Conservation (phyloP, 2,113 vertebrate species). For the Lycaon pictus region DNA sequence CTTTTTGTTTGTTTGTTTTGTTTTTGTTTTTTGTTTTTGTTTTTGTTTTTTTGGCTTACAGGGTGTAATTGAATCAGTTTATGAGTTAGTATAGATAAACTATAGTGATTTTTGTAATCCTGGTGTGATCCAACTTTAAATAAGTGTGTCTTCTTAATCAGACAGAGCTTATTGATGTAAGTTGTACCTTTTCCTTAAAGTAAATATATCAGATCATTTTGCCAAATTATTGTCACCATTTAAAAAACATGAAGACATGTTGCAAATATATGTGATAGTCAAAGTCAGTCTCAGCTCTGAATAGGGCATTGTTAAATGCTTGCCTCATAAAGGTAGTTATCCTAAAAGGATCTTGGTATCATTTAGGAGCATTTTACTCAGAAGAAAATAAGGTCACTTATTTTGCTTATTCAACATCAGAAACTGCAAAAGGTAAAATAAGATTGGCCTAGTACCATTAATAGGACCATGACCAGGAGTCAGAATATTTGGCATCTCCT, state of each 20-base stretch:
- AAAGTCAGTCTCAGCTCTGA: conserved; percentile 14
- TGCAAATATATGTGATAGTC: conserved; percentile 44
- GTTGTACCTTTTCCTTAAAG: not conserved
- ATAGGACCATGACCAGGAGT: not conserved
- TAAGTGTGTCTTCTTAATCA: conserved; percentile 11
- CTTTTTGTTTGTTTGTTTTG: not conserved
- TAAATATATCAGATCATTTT: conserved; percentile 18
- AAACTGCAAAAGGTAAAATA: conserved; percentile 41
- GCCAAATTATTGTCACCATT: conserved; percentile 12
- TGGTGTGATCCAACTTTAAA: conserved; percentile 23
- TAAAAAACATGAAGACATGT: conserved; percentile 40
- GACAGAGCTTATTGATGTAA: not conserved
- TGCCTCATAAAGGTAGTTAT: not conserved
- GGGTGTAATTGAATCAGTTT: not conserved
- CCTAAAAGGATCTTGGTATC: not conserved
- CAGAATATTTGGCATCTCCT: conserved; percentile 52
- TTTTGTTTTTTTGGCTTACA: not conserved
- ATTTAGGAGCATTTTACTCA: not conserved
- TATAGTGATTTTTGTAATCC: conserved; percentile 23
- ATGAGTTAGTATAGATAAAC: not conserved
- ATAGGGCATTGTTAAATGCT: not conserved
- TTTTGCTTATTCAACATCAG: not conserved
- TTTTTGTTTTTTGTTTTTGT: not conserved
- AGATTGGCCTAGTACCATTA: not conserved
- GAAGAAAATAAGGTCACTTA: not conserved